Evolutionary conservation across 1,140 invertebrate species (phyloP).

Genomic region (Euwallacea similis): DNA sequence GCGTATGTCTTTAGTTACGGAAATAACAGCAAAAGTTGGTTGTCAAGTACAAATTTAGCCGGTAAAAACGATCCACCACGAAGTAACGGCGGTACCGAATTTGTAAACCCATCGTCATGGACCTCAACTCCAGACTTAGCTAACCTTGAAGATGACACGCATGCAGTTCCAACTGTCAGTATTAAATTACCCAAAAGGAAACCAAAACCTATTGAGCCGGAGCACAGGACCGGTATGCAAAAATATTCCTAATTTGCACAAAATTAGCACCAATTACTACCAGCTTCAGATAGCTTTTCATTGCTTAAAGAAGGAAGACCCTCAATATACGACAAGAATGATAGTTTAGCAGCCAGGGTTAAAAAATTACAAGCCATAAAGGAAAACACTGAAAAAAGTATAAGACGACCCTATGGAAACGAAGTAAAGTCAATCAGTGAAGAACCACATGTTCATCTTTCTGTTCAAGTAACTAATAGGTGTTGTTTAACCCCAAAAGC

Average conservation of each 20-base stretch:
- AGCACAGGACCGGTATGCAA: conserved; percentile 41
- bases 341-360: conserved; percentile 46
- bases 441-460: conserved; percentile 58
- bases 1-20: conserved; percentile 35
- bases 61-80: conserved; percentile 36
- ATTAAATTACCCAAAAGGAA: conserved; percentile 65
- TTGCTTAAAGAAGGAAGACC: conserved; percentile 28
- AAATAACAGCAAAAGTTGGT: conserved; percentile 56
- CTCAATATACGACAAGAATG: conserved; percentile 41
- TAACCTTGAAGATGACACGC: conserved; percentile 57
- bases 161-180: conserved; percentile 62
- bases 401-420: conserved; percentile 49
- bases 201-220: conserved; percentile 50
- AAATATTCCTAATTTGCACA: not conserved
- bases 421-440: conserved; percentile 51
- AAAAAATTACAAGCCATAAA: conserved; percentile 48
- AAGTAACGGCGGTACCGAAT: conserved; percentile 24
- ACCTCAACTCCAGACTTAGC: conserved; percentile 73
- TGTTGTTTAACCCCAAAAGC: not conserved
- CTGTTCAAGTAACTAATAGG: conserved; percentile 56
- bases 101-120: conserved; percentile 61
- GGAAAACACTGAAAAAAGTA: conserved; percentile 39
- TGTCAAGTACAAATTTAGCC: conserved; percentile 59
- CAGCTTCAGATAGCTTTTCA: conserved; percentile 38
- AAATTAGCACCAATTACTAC: not conserved